Base-by-base conservation (phyloP, 2,888 invertebrate species). In the Bimastos eiseni region DNA sequence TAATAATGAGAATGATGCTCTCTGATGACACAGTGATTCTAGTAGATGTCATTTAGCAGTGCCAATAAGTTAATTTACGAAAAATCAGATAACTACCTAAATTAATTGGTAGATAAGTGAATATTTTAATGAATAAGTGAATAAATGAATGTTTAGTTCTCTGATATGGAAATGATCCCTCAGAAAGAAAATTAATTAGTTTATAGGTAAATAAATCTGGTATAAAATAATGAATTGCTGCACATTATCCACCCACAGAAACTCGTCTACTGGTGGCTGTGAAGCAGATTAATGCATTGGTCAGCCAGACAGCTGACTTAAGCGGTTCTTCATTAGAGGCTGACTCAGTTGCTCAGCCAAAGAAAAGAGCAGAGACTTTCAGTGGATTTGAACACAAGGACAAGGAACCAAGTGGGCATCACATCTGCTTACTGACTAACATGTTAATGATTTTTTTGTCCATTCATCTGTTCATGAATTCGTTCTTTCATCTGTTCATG, bases 271-370 rank as follows among this genome's bases (percentile, higher is more conserved):
- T 86, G 37, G 86, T 86, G n/a, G 86, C 86, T 17, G 34, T 86
- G 86, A 86, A 86, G 86, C 86, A 86, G 86, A 86, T 86, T 36
- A 86, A 86, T 17, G 86, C 86, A 13, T 21, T 86, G 37, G 86
- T 37, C 21, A 19, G 86, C 21, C 86, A 86, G 86, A 37, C 34
- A 36, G 86, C 86, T 36, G 86, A 86, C 36, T 36, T 86, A 19
- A 33, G 86, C 86, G 24, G 34, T 24, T 33, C 19, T 19, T 36
- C 86, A 21, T 36, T 19, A 36, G 34, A 37, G 21, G 86, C 24
- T 37, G 34, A 36, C 34, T 34, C 37, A 86, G 37, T 36, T 6
- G 37, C 86, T 36, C 86, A 36, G 34, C 86, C 86, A 34, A 86
- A 86, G 37, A 86, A 86, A 33, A 86, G 86, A 36, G 86, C 86